Percentiles rank a stretch among this genome's conserved stretches.
These are phyloP conservation scores for Thera obeliscata DNA, from an alignment of 2,888 invertebrate genomes.

Conservation along the genomic window DNA sequence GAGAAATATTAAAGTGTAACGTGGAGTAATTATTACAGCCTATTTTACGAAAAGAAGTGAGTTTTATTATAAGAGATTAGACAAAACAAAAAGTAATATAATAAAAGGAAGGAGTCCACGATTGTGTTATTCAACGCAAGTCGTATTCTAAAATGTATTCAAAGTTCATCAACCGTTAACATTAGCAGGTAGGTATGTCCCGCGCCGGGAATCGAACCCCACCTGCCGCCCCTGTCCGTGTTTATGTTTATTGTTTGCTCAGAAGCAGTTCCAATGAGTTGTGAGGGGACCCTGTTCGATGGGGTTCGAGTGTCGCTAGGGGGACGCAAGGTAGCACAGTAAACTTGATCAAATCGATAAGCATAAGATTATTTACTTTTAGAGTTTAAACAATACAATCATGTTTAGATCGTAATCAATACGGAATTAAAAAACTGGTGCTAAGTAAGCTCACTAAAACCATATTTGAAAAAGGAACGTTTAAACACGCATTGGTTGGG, in stretches of 20 bases:
- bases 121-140: neutral
- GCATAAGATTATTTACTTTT: neutral
- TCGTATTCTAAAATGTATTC: constrained; percentile 1
- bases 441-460: no score
- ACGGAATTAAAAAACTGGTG: no score
- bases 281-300: neutral
- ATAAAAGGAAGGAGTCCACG: no score
- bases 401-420: neutral
- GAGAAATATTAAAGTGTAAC: no score
- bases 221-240: constrained; percentile 19
- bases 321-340: neutral
- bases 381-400: neutral
- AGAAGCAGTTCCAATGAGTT: constrained; percentile 7
- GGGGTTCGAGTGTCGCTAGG: constrained; percentile 1
- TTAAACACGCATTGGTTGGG: no score
- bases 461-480: no score
- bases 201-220: constrained; percentile 25
- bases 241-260: constrained; percentile 28
- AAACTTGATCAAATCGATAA: neutral
- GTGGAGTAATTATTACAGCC: no score
- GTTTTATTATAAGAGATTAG: no score
- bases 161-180: constrained; percentile 25
- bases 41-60: no score
- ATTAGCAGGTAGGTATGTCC: constrained; percentile 22
- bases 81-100: no score